Evolutionary conservation across 2,113 vertebrate genomes (phyloP).

Genomic region (Microtus pennsylvanicus): DNA sequence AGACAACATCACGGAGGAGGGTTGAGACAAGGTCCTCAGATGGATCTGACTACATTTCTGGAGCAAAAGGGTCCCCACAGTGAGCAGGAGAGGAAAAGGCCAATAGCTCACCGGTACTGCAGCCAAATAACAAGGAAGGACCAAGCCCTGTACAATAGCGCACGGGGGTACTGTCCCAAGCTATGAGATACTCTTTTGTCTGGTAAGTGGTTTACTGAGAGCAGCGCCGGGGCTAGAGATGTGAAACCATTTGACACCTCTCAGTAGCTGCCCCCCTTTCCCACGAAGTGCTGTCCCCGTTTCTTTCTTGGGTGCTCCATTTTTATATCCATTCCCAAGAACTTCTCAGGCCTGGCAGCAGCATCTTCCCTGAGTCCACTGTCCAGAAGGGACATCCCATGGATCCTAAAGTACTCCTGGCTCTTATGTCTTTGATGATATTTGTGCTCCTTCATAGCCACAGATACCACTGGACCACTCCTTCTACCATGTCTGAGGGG

Average conservation of each 20-base stretch:
- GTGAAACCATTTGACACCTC: not conserved
- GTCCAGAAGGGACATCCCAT: not conserved
- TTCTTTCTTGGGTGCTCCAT: not conserved
- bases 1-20: not conserved
- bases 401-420: not conserved
- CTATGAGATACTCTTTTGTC: not conserved
- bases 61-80: not conserved
- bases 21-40: not conserved
- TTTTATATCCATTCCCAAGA: not conserved
- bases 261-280: not conserved
- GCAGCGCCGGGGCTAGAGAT: not conserved
- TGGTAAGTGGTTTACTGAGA: not conserved
- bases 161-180: not conserved
- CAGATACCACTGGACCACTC: not conserved
- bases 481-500: not conserved
- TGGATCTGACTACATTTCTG: not conserved
- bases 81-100: not conserved
- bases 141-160: too few species aligned
- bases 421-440: not conserved
- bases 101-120: rapidly evolving
- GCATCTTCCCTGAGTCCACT: too few species aligned
- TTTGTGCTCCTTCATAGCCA: not conserved
- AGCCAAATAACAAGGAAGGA: too few species aligned
- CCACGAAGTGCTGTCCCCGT: too few species aligned
- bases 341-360: not conserved